Evolutionary conservation across 1,140 invertebrate species (phyloP).

Genomic region (Maconellicoccus hirsutus): DNA sequence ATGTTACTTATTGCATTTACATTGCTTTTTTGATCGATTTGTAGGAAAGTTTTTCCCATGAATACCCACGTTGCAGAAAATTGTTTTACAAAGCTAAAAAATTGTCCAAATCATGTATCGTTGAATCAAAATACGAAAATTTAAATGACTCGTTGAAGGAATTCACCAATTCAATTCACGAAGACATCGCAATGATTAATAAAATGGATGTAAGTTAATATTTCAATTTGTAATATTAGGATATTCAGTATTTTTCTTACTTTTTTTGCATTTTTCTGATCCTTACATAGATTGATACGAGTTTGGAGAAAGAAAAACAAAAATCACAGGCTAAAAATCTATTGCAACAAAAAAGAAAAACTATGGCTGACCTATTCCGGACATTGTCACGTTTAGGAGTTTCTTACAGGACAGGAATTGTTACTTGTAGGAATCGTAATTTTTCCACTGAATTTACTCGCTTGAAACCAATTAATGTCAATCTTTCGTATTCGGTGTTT

Average conservation of each 20-base stretch:
- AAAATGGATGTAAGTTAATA: slow-evolving; percentile 4
- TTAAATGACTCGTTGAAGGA: background rate
- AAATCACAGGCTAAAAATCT: slow-evolving; percentile 67
- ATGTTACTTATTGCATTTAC: too few species aligned
- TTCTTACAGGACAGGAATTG: slow-evolving; percentile 64
- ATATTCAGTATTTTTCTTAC: too few species aligned
- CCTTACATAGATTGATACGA: slow-evolving; percentile 51
- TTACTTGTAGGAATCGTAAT: slow-evolving; percentile 30
- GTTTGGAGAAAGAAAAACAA: slow-evolving; percentile 57
- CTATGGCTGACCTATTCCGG: slow-evolving; percentile 73
- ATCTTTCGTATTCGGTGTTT: slow-evolving; percentile 38
- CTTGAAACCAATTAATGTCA: slow-evolving; percentile 48
- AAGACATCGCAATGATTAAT: background rate
- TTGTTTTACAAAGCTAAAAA: background rate
- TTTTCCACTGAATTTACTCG: slow-evolving; percentile 33
- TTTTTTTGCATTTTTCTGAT: slow-evolving; percentile 26
- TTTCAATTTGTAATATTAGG: background rate
- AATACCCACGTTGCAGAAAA: background rate
- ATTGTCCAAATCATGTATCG: background rate
- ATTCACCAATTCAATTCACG: background rate
- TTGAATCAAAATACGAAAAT: background rate
- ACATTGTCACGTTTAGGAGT: slow-evolving; percentile 56
- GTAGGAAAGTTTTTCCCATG: background rate
- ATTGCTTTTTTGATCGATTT: background rate
- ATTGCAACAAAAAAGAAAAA: slow-evolving; percentile 69